A percentile compares a stretch with the other conserved stretches of the same genome.
Evolutionary conservation across 2,797 vertebrate species (phyloP).

Genomic region (Sebastes diaconus): DNA sequence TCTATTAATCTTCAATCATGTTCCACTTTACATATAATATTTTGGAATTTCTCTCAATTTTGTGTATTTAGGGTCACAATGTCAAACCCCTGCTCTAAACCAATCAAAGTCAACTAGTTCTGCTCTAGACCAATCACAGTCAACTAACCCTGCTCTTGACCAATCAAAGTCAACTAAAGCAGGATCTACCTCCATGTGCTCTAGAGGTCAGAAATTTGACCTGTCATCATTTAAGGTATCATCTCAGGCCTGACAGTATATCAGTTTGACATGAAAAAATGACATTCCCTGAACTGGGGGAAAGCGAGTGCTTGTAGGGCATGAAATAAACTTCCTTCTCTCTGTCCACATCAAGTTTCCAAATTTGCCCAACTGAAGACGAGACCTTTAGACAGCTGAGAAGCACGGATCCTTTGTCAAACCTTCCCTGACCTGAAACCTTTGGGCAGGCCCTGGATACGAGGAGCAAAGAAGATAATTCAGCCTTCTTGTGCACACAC

Average conservation of each 20-base stretch:
- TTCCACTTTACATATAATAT: not conserved
- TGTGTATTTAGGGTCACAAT: not conserved
- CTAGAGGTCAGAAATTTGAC: constrained; percentile 1
- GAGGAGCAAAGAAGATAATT: constrained; percentile 17
- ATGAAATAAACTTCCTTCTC: constrained; percentile 34
- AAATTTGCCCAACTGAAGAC: constrained; percentile 54
- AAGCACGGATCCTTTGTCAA: constrained; percentile 54
- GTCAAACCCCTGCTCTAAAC: not conserved
- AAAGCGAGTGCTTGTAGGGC: constrained; percentile 7
- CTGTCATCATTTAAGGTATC: not conserved
- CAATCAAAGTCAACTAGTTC: not conserved
- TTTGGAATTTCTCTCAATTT: not conserved
- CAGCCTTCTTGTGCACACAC: not conserved
- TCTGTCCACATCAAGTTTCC: constrained; percentile 35
- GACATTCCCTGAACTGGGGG: constrained; percentile 7
- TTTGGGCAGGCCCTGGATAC: constrained; percentile 22
- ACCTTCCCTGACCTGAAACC: constrained; percentile 54
- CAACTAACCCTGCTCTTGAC: not conserved
- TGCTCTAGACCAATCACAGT: not conserved
- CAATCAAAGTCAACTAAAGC: not conserved
- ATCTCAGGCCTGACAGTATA: constrained; percentile 1
- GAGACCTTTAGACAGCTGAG: constrained; percentile 52
- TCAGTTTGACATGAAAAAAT: constrained; percentile 10
- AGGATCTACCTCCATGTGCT: not conserved
- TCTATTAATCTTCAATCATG: not conserved